Conservation (phyloP, 2,797 vertebrate genomes). For the Tenualosa ilisha region DNA sequence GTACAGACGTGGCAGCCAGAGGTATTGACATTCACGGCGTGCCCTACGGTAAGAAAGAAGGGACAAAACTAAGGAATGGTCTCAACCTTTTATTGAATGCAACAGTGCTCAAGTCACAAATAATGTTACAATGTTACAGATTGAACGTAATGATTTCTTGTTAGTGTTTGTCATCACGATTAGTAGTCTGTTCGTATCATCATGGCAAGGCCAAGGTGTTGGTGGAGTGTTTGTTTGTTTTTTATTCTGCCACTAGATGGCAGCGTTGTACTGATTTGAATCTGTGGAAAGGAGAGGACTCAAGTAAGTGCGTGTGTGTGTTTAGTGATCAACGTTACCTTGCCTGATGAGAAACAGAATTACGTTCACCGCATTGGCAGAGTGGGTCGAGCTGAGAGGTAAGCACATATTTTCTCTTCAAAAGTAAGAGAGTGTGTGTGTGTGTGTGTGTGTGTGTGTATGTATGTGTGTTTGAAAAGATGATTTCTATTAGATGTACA, state of each 20-base stretch:
- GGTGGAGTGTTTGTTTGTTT: not conserved
- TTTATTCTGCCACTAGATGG: constrained; percentile 3
- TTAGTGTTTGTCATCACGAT: not conserved
- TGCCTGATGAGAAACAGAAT: constrained; percentile 98
- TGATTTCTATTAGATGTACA: too few species aligned
- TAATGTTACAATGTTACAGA: not conserved
- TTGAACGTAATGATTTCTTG: not conserved
- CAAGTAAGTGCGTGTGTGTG: not conserved
- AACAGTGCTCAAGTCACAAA: not conserved
- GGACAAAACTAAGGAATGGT: not conserved
- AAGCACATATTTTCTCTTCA: fast-evolving
- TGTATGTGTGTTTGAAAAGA: not conserved
- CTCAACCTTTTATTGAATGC: not conserved
- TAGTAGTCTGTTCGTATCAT: too few species aligned
- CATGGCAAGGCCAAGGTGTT: too few species aligned
- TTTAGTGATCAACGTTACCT: constrained; percentile 93
- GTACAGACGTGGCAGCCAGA: constrained; percentile 97
- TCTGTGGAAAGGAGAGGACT: not conserved
- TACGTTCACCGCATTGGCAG: constrained; percentile 97
- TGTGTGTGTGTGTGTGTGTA: not conserved
- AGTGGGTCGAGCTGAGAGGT: constrained; percentile 97
- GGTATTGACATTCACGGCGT: constrained; percentile 95
- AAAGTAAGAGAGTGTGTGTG: not conserved
- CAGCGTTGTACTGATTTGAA: not conserved
- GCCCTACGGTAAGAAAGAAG: constrained; percentile 83